phyloP scores from a whole-genome alignment of 2,888 invertebrate species.

The Clepsis dumicolana region DNA sequence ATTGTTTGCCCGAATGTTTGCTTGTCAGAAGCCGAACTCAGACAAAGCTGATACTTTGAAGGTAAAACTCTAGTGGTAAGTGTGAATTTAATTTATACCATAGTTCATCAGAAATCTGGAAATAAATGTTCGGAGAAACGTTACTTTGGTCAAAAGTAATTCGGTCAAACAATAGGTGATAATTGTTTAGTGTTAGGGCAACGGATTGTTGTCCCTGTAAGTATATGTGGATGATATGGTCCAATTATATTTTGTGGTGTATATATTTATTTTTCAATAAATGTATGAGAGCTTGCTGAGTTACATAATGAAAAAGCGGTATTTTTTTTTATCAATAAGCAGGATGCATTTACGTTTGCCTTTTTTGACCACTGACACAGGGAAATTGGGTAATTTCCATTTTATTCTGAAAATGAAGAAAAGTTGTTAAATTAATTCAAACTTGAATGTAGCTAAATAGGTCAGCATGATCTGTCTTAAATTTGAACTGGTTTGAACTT shows the following conservation, averaged over 20 bases:
- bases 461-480: background rate
- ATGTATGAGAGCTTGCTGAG: background rate
- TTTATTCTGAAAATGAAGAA: background rate
- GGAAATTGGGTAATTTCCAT: background rate
- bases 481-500: no score
- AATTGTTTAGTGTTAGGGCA: slow-evolving; percentile 13
- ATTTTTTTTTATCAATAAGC: background rate
- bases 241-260: slow-evolving; percentile 15
- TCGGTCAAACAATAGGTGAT: background rate
- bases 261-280: slow-evolving; percentile 1
- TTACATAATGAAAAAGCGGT: no score
- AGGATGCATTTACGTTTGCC: background rate
- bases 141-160: background rate
- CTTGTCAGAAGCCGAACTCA: background rate
- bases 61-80: no score
- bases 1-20: background rate
- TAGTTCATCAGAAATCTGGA: no score
- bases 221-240: slow-evolving; percentile 16
- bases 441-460: background rate
- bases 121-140: background rate
- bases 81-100: no score
- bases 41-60: no score
- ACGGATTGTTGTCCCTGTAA: background rate
- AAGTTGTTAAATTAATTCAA: background rate
- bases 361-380: background rate